phyloP scores from a whole-genome alignment of 2,113 vertebrate genomes.

The Puffinus mauretanicus region DNA sequence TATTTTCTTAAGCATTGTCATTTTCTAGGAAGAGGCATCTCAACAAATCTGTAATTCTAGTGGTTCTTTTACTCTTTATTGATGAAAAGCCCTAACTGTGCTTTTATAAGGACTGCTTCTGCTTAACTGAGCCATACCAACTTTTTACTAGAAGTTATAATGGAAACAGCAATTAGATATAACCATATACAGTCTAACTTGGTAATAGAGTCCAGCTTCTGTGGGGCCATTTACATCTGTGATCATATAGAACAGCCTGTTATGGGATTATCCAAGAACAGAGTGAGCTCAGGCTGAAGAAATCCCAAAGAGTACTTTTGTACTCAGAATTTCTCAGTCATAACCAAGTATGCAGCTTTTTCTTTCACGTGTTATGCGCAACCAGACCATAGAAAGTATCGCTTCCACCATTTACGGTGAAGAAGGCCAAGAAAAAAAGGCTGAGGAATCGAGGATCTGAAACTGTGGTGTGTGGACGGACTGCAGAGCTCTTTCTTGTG shows the following conservation, averaged over 20 bases:
- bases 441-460: not conserved
- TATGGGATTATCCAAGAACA: not conserved
- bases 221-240: not conserved
- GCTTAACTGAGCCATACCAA: not conserved
- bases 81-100: not conserved
- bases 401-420: not conserved
- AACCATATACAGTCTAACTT: not conserved
- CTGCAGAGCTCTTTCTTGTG: not conserved
- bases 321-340: not conserved
- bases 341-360: not conserved
- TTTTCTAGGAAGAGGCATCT: not conserved
- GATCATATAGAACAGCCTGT: not conserved
- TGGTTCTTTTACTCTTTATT: not conserved
- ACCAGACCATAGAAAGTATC: constrained; percentile 10
- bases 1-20: not conserved
- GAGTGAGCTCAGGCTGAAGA: constrained; percentile 13
- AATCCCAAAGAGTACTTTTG: not conserved
- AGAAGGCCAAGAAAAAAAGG: not conserved
- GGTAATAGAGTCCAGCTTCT: not conserved
- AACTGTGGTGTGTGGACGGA: not conserved
- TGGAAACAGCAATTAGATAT: not conserved
- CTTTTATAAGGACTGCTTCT: not conserved
- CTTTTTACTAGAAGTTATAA: not conserved
- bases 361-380: not conserved
- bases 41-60: not conserved